These are phyloP conservation scores for Balaenoptera acutorostrata DNA, from an alignment of 2,113 vertebrate species.

Conservation along the genomic window DNA sequence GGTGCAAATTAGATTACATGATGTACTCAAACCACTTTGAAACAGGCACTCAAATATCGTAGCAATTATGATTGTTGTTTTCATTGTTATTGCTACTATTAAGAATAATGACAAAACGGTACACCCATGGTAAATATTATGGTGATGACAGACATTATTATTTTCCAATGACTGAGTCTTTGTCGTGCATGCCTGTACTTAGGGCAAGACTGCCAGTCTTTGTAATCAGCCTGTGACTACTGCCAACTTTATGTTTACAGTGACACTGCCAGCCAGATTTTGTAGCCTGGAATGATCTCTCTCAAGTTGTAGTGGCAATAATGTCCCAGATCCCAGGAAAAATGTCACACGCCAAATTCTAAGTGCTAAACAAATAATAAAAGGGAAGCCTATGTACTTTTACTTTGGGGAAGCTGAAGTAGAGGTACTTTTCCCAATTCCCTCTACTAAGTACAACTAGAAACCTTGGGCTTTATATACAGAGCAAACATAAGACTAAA, in stretches of 20 bases:
- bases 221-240: not conserved
- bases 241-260: slow-evolving; percentile 51
- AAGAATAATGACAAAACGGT: not conserved
- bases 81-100: not conserved
- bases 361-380: slow-evolving; percentile 1
- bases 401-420: not conserved
- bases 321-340: slow-evolving; percentile 19
- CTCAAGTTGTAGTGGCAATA: not conserved
- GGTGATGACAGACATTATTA: not conserved
- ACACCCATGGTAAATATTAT: not conserved
- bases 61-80: not conserved
- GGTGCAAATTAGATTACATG: not conserved
- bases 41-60: not conserved
- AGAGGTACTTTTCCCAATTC: not conserved
- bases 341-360: slow-evolving; percentile 11
- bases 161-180: not conserved
- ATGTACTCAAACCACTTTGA: not conserved
- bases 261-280: slow-evolving; percentile 5
- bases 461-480: not conserved
- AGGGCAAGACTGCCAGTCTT: not conserved
- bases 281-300: not conserved
- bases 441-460: not conserved
- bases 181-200: not conserved
- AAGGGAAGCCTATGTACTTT: not conserved
- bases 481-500: not conserved